Conservation (phyloP, 2,113 vertebrate species). For the Coreoperca whiteheadi region DNA sequence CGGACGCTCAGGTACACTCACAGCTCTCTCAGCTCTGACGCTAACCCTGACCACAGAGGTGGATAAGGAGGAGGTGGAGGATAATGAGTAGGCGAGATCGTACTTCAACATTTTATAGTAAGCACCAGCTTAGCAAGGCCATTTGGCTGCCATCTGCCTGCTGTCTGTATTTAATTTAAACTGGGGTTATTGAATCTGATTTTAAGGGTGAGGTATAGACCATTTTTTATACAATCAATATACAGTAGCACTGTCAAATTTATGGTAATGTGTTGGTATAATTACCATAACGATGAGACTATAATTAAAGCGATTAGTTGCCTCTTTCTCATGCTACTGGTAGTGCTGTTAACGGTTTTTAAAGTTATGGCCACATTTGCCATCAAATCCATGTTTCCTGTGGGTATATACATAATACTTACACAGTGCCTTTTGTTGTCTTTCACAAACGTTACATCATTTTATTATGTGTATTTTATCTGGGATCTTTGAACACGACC, state of each 20-base stretch:
- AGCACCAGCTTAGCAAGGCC: not conserved
- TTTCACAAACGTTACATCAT: not conserved
- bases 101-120: constrained; percentile 31
- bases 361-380: constrained; percentile 27
- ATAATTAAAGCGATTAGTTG: constrained; percentile 29
- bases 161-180: constrained; percentile 41
- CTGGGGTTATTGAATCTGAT: constrained; percentile 25
- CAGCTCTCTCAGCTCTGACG: constrained; percentile 7
- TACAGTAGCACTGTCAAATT: constrained; percentile 10
- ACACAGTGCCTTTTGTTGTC: not conserved
- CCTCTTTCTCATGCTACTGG: constrained; percentile 1
- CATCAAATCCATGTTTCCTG: not conserved
- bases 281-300: constrained; percentile 20
- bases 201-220: constrained; percentile 4
- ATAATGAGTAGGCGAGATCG: constrained; percentile 7
- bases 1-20: constrained; percentile 91
- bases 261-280: constrained; percentile 35
- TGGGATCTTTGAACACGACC: not conserved
- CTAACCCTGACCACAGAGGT: constrained; percentile 13
- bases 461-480: not conserved
- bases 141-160: constrained; percentile 26
- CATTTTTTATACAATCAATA: constrained; percentile 29
- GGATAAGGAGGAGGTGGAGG: constrained; percentile 11
- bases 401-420: not conserved
- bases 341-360: constrained; percentile 7